These are phyloP conservation scores for Daubentonia madagascariensis DNA, from an alignment of 2,113 vertebrate genomes.

Conservation along the genomic window DNA sequence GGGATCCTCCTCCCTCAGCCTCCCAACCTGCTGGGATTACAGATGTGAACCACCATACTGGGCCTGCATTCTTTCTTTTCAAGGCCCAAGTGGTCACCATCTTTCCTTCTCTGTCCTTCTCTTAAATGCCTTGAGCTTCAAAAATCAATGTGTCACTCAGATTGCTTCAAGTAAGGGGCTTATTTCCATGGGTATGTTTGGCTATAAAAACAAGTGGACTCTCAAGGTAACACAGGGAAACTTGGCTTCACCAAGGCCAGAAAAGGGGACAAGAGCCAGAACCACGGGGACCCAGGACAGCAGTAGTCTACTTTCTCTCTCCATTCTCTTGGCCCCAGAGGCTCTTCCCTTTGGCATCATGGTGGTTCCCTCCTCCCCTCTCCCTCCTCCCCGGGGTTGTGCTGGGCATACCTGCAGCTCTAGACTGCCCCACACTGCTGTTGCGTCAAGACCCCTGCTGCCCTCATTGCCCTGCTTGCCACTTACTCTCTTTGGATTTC, in stretches of 20 bases:
- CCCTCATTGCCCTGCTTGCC: background rate
- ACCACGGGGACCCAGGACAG: background rate
- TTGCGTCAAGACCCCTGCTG: background rate
- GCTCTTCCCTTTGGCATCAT: accelerated
- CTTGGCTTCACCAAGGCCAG: background rate
- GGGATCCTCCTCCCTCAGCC: no score
- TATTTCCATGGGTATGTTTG: background rate
- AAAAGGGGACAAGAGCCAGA: background rate
- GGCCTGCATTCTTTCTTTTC: background rate
- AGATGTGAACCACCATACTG: no score
- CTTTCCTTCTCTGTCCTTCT: background rate
- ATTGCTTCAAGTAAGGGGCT: background rate
- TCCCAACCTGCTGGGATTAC: no score
- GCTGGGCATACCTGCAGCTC: background rate
- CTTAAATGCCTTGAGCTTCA: background rate
- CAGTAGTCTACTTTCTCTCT: background rate
- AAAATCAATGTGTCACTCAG: background rate
- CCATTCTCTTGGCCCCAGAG: background rate
- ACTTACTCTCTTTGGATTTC: background rate
- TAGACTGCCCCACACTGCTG: background rate
- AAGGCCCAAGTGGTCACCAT: background rate
- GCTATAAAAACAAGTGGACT: background rate
- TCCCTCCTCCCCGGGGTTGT: background rate
- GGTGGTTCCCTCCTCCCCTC: background rate
- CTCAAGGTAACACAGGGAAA: background rate